Evolutionary conservation across 37 sponge, comb jelly and placozoan species (phyloP), one percentile per base, ranked within the genome.

Genomic region (Beroe ovata): DNA sequence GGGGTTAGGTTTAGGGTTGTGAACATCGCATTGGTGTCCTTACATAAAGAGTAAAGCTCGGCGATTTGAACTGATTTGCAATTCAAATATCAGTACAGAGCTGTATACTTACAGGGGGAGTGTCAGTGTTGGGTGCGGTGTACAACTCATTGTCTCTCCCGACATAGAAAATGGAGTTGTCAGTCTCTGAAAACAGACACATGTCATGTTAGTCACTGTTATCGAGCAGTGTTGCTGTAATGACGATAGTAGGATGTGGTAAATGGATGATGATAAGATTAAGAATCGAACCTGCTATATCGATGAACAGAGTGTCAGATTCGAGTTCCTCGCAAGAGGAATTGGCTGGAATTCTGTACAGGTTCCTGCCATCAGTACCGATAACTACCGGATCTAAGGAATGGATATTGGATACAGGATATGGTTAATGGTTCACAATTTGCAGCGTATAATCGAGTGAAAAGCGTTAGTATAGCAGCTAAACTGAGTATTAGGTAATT

Each of bases 301-400:
- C 84, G 28, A 77, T 23, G 28, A 32, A 77, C 0, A 42, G 26
- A 29, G 84, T 21, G 11, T 36, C 54, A 40, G 54, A 42, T 42
- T 77, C 54, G 36, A 77, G 54, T 36, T 8, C 11, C 21, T 19
- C 28, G 21, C 84, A 77, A 23, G 54, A 19, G 42, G 28, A 11
- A 29, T 42, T 42, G 0, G 23, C 54, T 3, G 84, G 84, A 21
- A 32, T 23, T 40, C 38, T 77, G 47, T 40, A 77, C 54, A 77
- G 23, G 2, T 6, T 25, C 4, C 33, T 36, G 21, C 25, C 84
- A 8, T 26, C 28, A 3, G 41, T 35, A 42, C 84, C 84, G 21
- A 77, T 77, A 40, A 77, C 47, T 3, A 42, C 84, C 41, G 84
- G 28, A 19, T 77, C 84, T 77, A n/a, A n/a, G n/a, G n/a, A n/a